Conservation (phyloP, 2,888 invertebrate genomes). For the Cinara cedri region DNA sequence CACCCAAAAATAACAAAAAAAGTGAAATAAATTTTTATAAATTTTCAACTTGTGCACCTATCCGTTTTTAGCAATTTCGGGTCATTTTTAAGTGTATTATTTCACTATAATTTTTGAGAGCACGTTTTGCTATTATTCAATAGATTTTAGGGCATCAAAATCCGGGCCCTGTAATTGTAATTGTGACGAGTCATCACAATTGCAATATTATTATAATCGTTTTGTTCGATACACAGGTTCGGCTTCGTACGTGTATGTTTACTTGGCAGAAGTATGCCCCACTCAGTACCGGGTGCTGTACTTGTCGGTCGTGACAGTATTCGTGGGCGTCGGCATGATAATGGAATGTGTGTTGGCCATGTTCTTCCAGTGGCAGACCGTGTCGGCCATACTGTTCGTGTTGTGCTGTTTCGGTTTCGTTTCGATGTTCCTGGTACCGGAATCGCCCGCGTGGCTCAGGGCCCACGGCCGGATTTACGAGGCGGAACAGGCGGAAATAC, state of each 20-base stretch:
- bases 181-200: no score
- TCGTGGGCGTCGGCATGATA: slow-evolving; percentile 50
- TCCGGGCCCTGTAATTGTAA: no score
- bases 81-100: no score
- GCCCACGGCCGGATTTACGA: slow-evolving; percentile 25
- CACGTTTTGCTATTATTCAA: no score
- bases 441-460: slow-evolving; percentile 57
- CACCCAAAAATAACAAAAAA: no score
- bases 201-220: no score
- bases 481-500: slow-evolving; percentile 25
- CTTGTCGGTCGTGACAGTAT: slow-evolving; percentile 28
- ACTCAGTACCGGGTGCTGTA: slow-evolving; percentile 41
- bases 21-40: no score
- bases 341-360: slow-evolving; percentile 18
- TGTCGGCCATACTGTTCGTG: slow-evolving; percentile 28
- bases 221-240: not conserved
- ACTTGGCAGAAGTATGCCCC: slow-evolving; percentile 46
- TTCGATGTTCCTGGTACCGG: slow-evolving; percentile 53
- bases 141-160: no score
- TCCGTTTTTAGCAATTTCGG: no score
- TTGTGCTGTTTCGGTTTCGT: slow-evolving; percentile 10
- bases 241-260: not conserved
- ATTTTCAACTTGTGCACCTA: no score
- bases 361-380: slow-evolving; percentile 28
- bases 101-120: no score